These are phyloP conservation scores for Genyomyrus donnyi DNA, from an alignment of 2,113 vertebrate species.

Conservation along the genomic window DNA sequence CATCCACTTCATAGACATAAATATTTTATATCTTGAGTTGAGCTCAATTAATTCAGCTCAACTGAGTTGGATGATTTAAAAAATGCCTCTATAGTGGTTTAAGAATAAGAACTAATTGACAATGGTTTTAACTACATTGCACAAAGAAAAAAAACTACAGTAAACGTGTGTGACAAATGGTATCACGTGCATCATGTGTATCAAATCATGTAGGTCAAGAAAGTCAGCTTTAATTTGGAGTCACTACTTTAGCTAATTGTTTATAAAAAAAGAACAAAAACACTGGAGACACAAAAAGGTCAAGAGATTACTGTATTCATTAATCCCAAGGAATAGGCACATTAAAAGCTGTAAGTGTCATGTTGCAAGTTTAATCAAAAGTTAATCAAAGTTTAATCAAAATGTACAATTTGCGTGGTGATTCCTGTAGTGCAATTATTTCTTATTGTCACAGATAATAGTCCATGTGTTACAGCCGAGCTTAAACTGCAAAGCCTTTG, in stretches of 20 bases:
- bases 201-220: slow-evolving; percentile 16
- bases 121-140: neutral
- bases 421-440: slow-evolving; percentile 53
- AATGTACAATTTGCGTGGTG: slow-evolving; percentile 39
- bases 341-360: slow-evolving; percentile 52
- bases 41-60: neutral
- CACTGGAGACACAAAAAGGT: slow-evolving; percentile 45
- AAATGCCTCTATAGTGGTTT: neutral
- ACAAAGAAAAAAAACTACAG: neutral
- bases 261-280: slow-evolving; percentile 51
- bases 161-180: neutral
- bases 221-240: slow-evolving; percentile 30
- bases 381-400: slow-evolving; percentile 46
- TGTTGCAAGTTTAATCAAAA: slow-evolving; percentile 55
- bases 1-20: neutral
- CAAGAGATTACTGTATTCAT: slow-evolving; percentile 56
- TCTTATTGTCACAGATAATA: slow-evolving; percentile 52
- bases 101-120: neutral
- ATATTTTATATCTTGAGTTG: neutral
- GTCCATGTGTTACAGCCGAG: slow-evolving; percentile 44
- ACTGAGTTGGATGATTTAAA: neutral
- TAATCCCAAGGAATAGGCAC: slow-evolving; percentile 55
- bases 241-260: slow-evolving; percentile 49
- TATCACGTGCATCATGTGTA: neutral
- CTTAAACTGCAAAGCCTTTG: slow-evolving; percentile 7